Evolutionary conservation across 2,113 vertebrate species (phyloP), one percentile per base, ranked within the genome.

Genomic region (Rana temporaria): DNA sequence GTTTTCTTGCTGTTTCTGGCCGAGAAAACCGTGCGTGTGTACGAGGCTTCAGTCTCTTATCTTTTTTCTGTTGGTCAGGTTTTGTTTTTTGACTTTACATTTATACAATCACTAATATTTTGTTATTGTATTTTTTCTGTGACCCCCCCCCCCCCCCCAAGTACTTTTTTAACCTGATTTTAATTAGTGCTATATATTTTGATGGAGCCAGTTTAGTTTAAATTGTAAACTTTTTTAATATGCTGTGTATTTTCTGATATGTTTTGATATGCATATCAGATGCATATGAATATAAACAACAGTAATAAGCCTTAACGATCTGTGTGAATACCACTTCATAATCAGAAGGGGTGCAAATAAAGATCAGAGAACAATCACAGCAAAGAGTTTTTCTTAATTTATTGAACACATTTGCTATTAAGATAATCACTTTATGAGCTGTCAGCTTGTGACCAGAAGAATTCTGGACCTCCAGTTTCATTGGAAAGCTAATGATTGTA

Each of bases 401-500:
- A 70, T 48, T 15, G 57, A 71, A 59, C 62, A 42, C 38, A 70
- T 62, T 48, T 70, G 22, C 55, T 48, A 80, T 80, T 80, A 48
- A 60, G 65, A 52, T 62, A 70, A 62, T 80, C 20, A 69, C 38
- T 70, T 69, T 62, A 56, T 80, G 32, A 70, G 22, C 56, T 80
- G 66, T 79, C 78, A 69, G 18, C 20, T 24, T 79, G 9, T 71
- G 34, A 70, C 65, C 42, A 71, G 67, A 34, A 56, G 19, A 56
- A 17, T 67, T 69, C 56, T 70, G 48, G n/a, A 69, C 32, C 53
- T 34, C n/a, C 22, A 80, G 19, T 42, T 70, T 62, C 66, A 69
- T 70, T 80, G 30, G 15, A 19, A 26, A 48, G 78, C 57, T 80
- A 80, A 80, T 80, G 78, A 80, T 70, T 80, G 78, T 7, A 71